Conservation (phyloP, 2,113 vertebrate species). For the Cebus imitator region DNA sequence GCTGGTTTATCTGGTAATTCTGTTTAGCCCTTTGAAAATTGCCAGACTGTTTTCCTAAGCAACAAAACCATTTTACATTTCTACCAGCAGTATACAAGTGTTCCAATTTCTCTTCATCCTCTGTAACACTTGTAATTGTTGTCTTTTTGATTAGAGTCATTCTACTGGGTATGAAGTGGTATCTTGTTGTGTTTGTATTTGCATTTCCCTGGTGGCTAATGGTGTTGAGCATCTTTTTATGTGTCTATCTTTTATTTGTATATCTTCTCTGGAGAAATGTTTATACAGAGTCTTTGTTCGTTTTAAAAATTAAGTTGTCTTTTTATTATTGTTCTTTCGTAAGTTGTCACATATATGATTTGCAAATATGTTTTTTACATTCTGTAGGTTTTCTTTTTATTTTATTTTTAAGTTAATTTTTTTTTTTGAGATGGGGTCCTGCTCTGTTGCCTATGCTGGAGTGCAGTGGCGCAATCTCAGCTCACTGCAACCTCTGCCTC, state of each 20-base stretch:
- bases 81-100: not conserved
- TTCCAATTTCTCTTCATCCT: not conserved
- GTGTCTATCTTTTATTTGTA: not conserved
- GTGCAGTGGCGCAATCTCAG: too few relatives aligned
- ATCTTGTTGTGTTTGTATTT: conserved; percentile 27
- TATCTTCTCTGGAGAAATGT: not conserved
- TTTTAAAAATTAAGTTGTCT: not conserved
- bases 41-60: not conserved
- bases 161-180: not conserved
- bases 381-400: not conserved
- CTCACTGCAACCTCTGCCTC: too few relatives aligned
- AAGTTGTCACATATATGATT: not conserved
- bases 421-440: too few relatives aligned
- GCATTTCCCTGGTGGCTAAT: conserved; percentile 2
- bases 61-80: not conserved
- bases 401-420: not conserved
- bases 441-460: too few relatives aligned
- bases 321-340: not conserved
- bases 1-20: not conserved
- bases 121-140: not conserved
- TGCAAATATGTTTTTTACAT: not conserved
- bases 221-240: conserved; percentile 4
- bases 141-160: conserved; percentile 23
- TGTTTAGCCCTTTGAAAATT: not conserved
- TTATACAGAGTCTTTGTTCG: not conserved